phyloP scores from a whole-genome alignment of 2,888 invertebrate species.

The Tinea pellionella region DNA sequence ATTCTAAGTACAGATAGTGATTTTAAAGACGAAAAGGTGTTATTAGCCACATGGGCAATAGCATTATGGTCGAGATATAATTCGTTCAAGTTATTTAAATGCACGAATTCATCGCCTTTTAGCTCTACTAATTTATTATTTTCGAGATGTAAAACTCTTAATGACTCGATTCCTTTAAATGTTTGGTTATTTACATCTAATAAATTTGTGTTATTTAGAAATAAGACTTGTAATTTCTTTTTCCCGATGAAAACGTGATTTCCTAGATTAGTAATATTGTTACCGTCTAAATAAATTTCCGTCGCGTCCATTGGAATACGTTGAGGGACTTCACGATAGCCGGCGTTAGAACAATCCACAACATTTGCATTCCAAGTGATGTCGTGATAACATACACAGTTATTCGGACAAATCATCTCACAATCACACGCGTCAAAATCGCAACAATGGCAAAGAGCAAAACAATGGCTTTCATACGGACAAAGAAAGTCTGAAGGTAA shows the following conservation, averaged over 20 bases:
- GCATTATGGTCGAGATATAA: conserved; percentile 84
- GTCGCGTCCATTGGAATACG: conserved; percentile 91
- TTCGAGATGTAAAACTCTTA: conserved; percentile 81
- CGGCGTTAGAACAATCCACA: conserved; percentile 83
- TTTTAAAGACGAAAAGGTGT: conserved; percentile 80
- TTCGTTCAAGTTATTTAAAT: conserved; percentile 78
- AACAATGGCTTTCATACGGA: conserved; percentile 84
- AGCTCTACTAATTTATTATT: conserved; percentile 79
- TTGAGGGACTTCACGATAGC: conserved; percentile 78
- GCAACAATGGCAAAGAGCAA: conserved; percentile 89
- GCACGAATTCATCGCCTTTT: conserved; percentile 83
- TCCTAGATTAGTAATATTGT: conserved; percentile 80
- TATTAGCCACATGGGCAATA: conserved; percentile 78
- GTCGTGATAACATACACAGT: conserved; percentile 88
- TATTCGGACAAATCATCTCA: conserved; percentile 89
- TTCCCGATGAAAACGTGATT: conserved; percentile 89
- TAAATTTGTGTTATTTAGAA: conserved; percentile 81
- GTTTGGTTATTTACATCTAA: conserved; percentile 82
- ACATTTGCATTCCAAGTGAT: conserved; percentile 87
- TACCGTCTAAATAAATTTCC: conserved; percentile 87
- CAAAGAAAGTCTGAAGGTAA: conserved; percentile 84
- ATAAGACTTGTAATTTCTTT: conserved; percentile 81
- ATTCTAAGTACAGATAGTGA: conserved; percentile 78
- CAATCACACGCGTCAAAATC: conserved; percentile 92
- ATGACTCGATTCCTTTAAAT: conserved; percentile 81